phyloP scores from a whole-genome alignment of 2,797 vertebrate species.

The Xiphophorus birchmanni region DNA sequence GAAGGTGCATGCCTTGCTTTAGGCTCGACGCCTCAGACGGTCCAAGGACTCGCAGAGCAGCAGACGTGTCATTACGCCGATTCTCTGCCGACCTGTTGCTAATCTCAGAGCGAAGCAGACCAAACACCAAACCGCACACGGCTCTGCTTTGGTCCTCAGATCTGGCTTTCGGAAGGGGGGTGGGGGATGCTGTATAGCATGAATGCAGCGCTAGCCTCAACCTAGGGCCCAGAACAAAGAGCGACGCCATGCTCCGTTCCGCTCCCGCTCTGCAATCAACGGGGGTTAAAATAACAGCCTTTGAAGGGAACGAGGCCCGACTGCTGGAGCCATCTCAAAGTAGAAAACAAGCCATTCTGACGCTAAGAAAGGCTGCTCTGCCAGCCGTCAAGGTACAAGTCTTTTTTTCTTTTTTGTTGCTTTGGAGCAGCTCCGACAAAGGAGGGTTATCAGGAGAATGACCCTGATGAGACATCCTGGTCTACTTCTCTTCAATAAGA shows the following conservation, averaged over 20 bases:
- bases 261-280: constrained; percentile 54
- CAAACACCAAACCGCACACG: constrained; percentile 77
- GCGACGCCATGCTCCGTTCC: constrained; percentile 55
- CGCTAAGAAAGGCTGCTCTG: constrained; percentile 39
- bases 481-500: constrained; percentile 61
- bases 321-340: constrained; percentile 45
- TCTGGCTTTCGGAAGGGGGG: constrained; percentile 24
- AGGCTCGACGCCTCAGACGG: constrained; percentile 68
- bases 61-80: constrained; percentile 78
- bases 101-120: constrained; percentile 74
- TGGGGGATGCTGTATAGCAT: constrained; percentile 44
- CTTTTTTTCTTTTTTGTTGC: constrained; percentile 34
- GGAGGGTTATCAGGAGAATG: constrained; percentile 66
- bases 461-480: constrained; percentile 59
- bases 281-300: constrained; percentile 77
- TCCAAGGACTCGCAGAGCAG: constrained; percentile 72
- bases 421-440: constrained; percentile 47
- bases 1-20: constrained; percentile 32
- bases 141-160: constrained; percentile 72
- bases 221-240: constrained; percentile 67
- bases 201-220: constrained; percentile 63
- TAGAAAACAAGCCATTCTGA: constrained; percentile 36
- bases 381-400: constrained; percentile 26
- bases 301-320: constrained; percentile 65
- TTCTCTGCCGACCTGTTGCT: constrained; percentile 74